Evolutionary conservation across 2,888 invertebrate genomes (phyloP), one percentile per base, ranked within the genome.

Genomic region (Stenolophus ochropezus): DNA sequence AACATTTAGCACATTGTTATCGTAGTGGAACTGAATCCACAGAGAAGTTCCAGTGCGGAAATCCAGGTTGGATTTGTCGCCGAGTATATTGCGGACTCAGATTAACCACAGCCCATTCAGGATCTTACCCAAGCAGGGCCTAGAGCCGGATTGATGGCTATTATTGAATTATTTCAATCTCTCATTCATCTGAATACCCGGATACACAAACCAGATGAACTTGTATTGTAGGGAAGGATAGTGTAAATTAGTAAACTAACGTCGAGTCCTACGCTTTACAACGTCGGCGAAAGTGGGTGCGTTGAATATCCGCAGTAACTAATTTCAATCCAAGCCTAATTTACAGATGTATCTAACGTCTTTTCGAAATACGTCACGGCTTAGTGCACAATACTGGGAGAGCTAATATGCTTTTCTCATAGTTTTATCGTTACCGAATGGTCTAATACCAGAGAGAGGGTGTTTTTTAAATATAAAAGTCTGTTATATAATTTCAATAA

Each of bases 21-120:
- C 33, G 33, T 42, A 75, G 53, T 75, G 53, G 53, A 51, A 53
- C 75, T 75, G 53, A 53, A 75, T 75, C 53, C 53, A 53, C 51
- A 75, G 75, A 53, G 53, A 75, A 75, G 25, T 75, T 75, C 77
- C 42, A 42, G 11, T 23, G 47, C 23, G 20, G 77, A 65, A 77
- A 77, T 77, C 77, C 77, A 61, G 21, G 23, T 47, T 61, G 77
- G 77, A 77, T 77, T 77, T 77, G 77, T 77, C 42, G 23, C 47
- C 33, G 47, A 65, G 61, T 61, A 77, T 77, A 77, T 77, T 77
- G 77, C 58, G 58, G 49, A 56, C 61, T 65, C n/a, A 61, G 49
- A 42, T 42, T 42, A 42, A 42, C 33, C 33, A 11, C 33, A 42
- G 8, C 11, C 33, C 11, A 42, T 42, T 42, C 33, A 8, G 8